Conservation (phyloP, 1,140 invertebrate species). For the Nixonia krombeini region DNA sequence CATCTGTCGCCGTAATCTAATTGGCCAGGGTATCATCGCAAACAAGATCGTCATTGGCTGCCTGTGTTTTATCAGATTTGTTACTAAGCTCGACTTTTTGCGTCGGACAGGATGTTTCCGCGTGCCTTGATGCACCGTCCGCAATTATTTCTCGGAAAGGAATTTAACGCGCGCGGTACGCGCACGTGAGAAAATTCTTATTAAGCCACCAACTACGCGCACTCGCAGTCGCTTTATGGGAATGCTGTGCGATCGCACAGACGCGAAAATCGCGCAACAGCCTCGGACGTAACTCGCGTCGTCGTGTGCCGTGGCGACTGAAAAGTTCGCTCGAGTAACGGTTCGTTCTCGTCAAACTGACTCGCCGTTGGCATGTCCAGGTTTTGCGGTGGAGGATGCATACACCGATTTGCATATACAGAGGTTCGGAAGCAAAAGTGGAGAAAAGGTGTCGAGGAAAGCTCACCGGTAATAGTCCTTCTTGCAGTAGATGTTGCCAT, state of each 20-base stretch:
- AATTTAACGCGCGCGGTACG: conserved; percentile 39
- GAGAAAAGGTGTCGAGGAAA: too few species aligned
- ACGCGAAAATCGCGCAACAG: conserved; percentile 1
- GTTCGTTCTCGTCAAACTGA: too few species aligned
- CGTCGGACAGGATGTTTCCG: conserved; percentile 30
- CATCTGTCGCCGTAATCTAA: too few species aligned
- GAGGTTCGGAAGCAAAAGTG: too few species aligned
- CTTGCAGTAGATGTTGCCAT: conserved; percentile 97
- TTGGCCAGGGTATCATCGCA: conserved; percentile 14
- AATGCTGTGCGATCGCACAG: conserved; percentile 12
- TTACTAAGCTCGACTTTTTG: conserved; percentile 18
- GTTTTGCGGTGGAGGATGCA: too few species aligned
- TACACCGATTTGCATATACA: too few species aligned
- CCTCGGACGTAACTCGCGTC: not conserved
- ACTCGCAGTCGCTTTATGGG: conserved; percentile 13
- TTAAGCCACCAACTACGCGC: conserved; percentile 19
- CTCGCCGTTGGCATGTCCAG: too few species aligned
- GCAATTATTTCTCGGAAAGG: conserved; percentile 58
- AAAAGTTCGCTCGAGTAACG: conserved; percentile 4
- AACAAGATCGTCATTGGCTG: not conserved
- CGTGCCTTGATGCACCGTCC: conserved; percentile 16
- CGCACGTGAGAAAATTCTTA: conserved; percentile 56
- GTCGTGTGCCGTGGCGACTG: conserved; percentile 1
- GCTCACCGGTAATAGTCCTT: conserved; percentile 98
- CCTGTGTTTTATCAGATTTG: conserved; percentile 22